A percentile compares a stretch with the other conserved stretches of the same genome.
Conservation (phyloP, 2,797 vertebrate species). For the Phoxinus dragarum region DNA sequence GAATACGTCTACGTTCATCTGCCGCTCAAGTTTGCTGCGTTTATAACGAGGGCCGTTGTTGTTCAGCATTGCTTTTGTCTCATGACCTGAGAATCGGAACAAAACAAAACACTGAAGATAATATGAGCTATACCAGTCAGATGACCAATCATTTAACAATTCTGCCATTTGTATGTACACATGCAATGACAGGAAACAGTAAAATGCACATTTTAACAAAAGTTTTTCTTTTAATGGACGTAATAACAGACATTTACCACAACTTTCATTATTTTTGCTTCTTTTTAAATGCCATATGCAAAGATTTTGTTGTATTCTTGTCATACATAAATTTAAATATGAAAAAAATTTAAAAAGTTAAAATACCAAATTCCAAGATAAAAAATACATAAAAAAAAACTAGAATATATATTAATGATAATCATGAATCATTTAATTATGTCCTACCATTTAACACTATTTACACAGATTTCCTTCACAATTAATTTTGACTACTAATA, state of each 20-base stretch:
- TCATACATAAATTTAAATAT: neutral
- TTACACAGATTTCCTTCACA: neutral
- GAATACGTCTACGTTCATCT: constrained; percentile 95
- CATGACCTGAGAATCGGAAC: constrained; percentile 82
- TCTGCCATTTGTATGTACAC: neutral
- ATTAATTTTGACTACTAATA: neutral
- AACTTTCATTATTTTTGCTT: neutral
- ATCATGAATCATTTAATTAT: neutral
- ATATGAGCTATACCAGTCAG: neutral
- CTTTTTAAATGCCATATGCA: neutral
- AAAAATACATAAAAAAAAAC: neutral
- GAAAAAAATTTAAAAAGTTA: neutral
- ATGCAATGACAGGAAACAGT: neutral
- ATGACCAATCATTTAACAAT: neutral
- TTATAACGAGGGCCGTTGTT: constrained; percentile 97
- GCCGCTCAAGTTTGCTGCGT: constrained; percentile 94
- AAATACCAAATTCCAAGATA: neutral
- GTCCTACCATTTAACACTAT: neutral
- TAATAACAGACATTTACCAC: neutral
- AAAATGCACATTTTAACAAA: neutral
- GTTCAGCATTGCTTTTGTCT: constrained; percentile 98
- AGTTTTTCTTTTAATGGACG: neutral
- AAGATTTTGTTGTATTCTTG: neutral
- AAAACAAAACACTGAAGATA: neutral
- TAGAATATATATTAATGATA: neutral